These are phyloP conservation scores for Xanthostigma xanthostigma DNA, from an alignment of 2,888 invertebrate genomes.

Conservation along the genomic window DNA sequence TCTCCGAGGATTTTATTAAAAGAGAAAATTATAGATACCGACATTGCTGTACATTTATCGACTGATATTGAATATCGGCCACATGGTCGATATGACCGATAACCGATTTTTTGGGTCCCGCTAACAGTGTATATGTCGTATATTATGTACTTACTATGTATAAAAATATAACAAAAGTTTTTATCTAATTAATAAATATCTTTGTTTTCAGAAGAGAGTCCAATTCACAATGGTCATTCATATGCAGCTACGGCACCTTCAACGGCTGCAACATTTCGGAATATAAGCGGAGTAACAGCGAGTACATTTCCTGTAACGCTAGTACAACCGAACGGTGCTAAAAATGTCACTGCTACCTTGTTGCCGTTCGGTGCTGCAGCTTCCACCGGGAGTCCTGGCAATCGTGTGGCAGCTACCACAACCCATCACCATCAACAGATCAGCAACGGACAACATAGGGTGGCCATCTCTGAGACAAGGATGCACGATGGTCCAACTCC, in stretches of 20 bases:
- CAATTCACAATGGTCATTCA: slow-evolving; percentile 5
- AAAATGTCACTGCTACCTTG: slow-evolving; percentile 15
- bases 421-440: not conserved
- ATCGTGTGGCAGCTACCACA: slow-evolving; percentile 1
- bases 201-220: slow-evolving; percentile 8
- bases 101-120: too few relatives aligned
- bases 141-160: too few relatives aligned
- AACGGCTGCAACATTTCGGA: slow-evolving; percentile 5
- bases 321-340: slow-evolving; percentile 10
- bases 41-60: too few relatives aligned
- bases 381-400: slow-evolving; percentile 15
- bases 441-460: not conserved
- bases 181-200: not conserved
- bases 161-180: too few relatives aligned
- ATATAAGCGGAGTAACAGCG: slow-evolving; percentile 10
- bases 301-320: slow-evolving; percentile 12
- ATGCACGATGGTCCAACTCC: slow-evolving; percentile 2
- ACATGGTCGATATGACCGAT: too few relatives aligned
- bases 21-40: too few relatives aligned
- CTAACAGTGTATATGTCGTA: too few relatives aligned
- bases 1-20: too few relatives aligned
- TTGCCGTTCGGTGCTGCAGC: slow-evolving; percentile 23
- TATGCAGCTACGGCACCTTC: slow-evolving; percentile 7
- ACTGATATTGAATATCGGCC: too few relatives aligned
- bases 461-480: not conserved